Base-by-base conservation (phyloP, 2,888 invertebrate genomes). In the Microdon myrmicae region DNA sequence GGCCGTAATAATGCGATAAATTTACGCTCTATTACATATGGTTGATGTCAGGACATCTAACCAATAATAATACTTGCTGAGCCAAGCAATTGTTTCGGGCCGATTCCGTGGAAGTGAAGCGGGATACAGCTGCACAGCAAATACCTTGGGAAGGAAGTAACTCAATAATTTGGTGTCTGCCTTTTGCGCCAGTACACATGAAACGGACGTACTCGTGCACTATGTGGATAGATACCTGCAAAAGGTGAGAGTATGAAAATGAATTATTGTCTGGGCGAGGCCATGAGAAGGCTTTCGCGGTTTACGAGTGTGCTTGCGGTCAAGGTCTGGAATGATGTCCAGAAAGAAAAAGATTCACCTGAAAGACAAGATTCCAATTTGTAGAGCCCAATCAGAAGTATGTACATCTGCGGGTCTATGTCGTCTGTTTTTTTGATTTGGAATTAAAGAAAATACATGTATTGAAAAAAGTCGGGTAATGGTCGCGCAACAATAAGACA, bases 241-340 rank as follows among this genome's bases (percentile, higher is more conserved):
- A 58, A 34, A 64, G 58, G 64, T 64, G 64, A 64, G 58, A 64
- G 58, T 53, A 53, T 58, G 51, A 64, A 64, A 64, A 58, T 64
- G 64, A 64, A 38, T 64, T 64, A 64, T 64, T 41, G 47, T 32
- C 35, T 64, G 64, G 58, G 58, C 51, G 51, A 58, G 45, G 58
- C 43, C 43, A 14, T 44, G 10, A 35, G 56, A 51, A 35, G 49
- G 41, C 43, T 51, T 34, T 43, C 35, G 34, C 35, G 39, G 44
- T 34, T 9, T 32, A n/a, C n/a, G n/a, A n/a, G n/a, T n/a, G 22
- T 38, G 35, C 20, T 41, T 31, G 22, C 41, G 51, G 39, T 64
- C 61, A 64, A 56, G 56, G 56, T 37, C 49, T 45, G 38, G 29
- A 25, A 12, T 20, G 4, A 31, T 37, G 29, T 41, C n/a, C n/a